Base-by-base conservation (phyloP, 2,888 invertebrate species). In the Pinctada fucata region DNA sequence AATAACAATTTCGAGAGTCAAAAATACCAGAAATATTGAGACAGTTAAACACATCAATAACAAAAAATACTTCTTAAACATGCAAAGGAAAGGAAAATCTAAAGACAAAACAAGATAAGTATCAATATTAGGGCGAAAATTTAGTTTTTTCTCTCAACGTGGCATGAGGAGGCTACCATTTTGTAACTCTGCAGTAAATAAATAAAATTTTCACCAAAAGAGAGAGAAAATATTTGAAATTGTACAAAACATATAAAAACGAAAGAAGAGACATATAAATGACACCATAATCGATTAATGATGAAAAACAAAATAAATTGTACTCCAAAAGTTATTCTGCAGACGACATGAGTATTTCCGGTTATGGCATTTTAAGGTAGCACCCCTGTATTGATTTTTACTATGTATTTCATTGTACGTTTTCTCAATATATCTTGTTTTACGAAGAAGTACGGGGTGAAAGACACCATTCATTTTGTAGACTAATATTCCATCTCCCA, bases 111-210 rank as follows among this genome's bases (percentile, higher is more conserved):
- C 45, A 16, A 67, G 51, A 67, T n/a, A 63, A 47, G 58, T 48
- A 31, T 31, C 31, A 31, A 31, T 31, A 31, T 31, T 31, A 31
- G 31, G 31, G 31, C 31, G 31, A 31, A 31, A 31, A 31, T 31
- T 31, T 31, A 31, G 31, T 31, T 31, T 31, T 31, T 31, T 31
- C 31, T 31, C 31, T 75, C 81, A 78, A 82, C 80, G 78, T 80
- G 80, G 80, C 80, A 80, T 58, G 79, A 79, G 82, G 82, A 80
- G 78, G 82, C 78, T 76, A 79, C 82, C 82, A 82, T 82, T 66
- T 79, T 82, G 66, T 70, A 67, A 70, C 64, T 63, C 73, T 79
- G 82, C 82, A 82, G 58, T n/a, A 74, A 79, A 68, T 52, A 52
- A 13, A 58, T 10, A 58, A 10, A 31, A 31, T 31, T 31, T 31